phyloP scores from a whole-genome alignment of 2,797 vertebrate genomes.

The Meda fulgida region DNA sequence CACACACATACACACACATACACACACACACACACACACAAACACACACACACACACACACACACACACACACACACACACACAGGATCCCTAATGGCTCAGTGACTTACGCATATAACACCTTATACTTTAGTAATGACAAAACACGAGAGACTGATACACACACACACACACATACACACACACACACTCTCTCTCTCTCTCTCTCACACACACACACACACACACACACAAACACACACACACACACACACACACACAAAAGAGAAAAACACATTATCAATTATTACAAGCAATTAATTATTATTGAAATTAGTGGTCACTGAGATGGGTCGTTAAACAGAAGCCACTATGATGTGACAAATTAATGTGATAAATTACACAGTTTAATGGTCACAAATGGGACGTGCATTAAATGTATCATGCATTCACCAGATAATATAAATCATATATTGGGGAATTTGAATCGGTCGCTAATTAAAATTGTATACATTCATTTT shows the following conservation, averaged over 20 bases:
- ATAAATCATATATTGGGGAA: neutral
- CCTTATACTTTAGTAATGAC: no score
- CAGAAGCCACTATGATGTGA: neutral
- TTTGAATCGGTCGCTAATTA: neutral
- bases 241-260: slow-evolving; percentile 10
- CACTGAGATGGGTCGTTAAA: neutral
- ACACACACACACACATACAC: slow-evolving; percentile 23
- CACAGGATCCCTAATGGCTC: no score
- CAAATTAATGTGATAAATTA: no score
- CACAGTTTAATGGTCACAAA: neutral
- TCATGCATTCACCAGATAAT: neutral
- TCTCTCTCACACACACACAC: slow-evolving; percentile 7
- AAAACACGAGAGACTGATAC: no score
- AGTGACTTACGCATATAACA: no score
- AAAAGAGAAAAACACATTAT: slow-evolving; percentile 1
- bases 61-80: no score
- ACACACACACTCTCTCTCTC: slow-evolving; percentile 14
- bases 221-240: slow-evolving; percentile 11
- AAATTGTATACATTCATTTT: neutral
- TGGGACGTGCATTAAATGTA: neutral
- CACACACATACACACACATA: no score
- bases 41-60: no score
- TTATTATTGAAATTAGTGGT: neutral
- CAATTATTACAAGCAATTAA: slow-evolving; percentile 10
- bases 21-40: no score